phyloP scores from a whole-genome alignment of 2,888 invertebrate species.

The Drosophila paranaensis region DNA sequence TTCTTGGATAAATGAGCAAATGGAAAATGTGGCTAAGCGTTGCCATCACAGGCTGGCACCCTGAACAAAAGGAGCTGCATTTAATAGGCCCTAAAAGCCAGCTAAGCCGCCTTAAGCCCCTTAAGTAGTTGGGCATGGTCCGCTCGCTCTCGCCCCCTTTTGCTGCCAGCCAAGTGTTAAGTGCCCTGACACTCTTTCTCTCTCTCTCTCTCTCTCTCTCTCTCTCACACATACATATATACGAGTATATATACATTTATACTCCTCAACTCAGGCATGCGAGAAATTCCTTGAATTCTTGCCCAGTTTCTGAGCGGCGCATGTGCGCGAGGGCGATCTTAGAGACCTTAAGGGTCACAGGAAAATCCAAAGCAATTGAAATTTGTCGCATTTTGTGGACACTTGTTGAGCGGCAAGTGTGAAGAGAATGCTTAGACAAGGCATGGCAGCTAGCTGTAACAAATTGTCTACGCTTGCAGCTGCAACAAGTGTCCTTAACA shows the following conservation, averaged over 20 bases:
- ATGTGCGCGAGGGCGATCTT: conserved; percentile 45
- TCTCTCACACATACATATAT: neutral
- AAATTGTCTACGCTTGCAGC: conserved; percentile 58
- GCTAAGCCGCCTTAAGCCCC: conserved; percentile 66
- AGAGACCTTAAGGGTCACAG: conserved; percentile 37
- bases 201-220: conserved; percentile 23
- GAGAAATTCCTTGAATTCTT: conserved; percentile 69
- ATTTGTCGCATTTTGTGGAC: conserved; percentile 48
- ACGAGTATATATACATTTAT: neutral
- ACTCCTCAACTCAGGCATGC: conserved; percentile 48
- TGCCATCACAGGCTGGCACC: conserved; percentile 5
- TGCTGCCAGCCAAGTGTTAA: conserved; percentile 66
- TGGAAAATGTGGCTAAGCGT: conserved; percentile 10
- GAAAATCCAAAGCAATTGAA: conserved; percentile 58
- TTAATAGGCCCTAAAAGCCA: conserved; percentile 34
- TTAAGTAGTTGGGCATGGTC: conserved; percentile 60
- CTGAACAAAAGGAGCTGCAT: conserved; percentile 34
- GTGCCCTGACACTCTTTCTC: conserved; percentile 66
- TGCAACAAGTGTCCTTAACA: conserved; percentile 10
- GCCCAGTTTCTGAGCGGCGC: conserved; percentile 32
- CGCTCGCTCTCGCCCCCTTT: conserved; percentile 15
- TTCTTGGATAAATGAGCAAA: neutral
- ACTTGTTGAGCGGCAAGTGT: conserved; percentile 63
- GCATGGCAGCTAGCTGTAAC: conserved; percentile 34
- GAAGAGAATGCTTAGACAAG: conserved; percentile 25